Conservation (phyloP, 2,888 invertebrate species). For the Fragum whitleyi region DNA sequence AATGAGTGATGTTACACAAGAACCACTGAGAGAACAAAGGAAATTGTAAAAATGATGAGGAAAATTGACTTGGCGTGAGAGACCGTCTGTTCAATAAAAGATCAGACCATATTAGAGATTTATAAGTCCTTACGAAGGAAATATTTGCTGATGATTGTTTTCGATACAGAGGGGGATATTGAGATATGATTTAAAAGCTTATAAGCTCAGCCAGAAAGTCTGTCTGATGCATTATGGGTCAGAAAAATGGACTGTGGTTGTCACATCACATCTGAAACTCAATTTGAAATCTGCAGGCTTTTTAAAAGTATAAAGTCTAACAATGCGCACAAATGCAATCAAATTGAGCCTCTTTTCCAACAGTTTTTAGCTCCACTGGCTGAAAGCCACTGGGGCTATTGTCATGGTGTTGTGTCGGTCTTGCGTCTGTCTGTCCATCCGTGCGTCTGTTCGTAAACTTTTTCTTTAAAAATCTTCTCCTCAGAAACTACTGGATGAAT, state of each 20-base stretch:
- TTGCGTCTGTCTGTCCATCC: no score
- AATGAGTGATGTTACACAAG: background rate
- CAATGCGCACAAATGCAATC: no score
- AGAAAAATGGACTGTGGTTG: background rate
- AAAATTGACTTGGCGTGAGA: slow-evolving; percentile 16
- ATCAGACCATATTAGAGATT: slow-evolving; percentile 11
- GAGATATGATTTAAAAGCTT: background rate
- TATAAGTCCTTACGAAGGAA: background rate
- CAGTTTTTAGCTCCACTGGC: no score
- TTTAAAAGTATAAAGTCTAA: no score
- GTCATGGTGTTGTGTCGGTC: no score
- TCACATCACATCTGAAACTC: background rate
- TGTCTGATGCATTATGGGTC: background rate
- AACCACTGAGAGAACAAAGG: background rate
- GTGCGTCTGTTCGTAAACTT: no score
- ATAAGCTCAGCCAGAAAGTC: background rate
- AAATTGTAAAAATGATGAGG: background rate
- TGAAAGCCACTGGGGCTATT: no score
- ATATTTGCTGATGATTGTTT: slow-evolving; percentile 1
- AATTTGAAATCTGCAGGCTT: background rate
- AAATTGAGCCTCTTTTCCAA: no score
- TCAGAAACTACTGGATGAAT: no score
- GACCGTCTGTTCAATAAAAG: slow-evolving; percentile 12
- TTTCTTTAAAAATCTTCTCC: no score
- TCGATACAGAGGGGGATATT: background rate